phyloP scores from a whole-genome alignment of 1,140 invertebrate genomes.

The Drosophila malerkotliana region DNA sequence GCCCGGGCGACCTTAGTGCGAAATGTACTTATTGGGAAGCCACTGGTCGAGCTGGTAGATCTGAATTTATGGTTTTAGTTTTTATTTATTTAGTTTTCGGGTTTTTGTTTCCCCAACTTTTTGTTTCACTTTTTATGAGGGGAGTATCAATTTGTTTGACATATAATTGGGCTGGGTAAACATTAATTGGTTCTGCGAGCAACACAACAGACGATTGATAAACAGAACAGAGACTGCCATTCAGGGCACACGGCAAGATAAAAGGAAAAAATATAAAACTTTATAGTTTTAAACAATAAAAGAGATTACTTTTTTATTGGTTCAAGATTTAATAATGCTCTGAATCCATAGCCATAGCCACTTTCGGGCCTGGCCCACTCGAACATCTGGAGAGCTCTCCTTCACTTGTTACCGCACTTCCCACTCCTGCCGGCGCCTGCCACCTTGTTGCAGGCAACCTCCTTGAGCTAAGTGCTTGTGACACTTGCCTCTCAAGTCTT shows the following conservation, averaged over 20 bases:
- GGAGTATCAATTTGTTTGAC: constrained; percentile 23
- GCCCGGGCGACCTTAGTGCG: constrained; percentile 38
- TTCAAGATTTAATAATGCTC: neutral
- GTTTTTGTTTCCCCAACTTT: constrained; percentile 13
- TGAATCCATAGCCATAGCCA: too few relatives aligned
- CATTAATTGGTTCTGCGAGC: constrained; percentile 26
- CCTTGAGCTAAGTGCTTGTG: constrained; percentile 62
- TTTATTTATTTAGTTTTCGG: constrained; percentile 23
- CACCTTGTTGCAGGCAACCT: constrained; percentile 23
- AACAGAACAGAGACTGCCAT: neutral
- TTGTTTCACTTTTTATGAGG: constrained; percentile 26
- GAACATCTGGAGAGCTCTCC: constrained; percentile 29
- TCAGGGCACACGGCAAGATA: neutral
- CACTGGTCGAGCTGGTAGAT: constrained; percentile 27
- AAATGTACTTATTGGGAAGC: neutral
- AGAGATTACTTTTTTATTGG: too few relatives aligned
- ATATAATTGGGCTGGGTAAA: constrained; percentile 33
- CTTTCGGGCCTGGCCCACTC: constrained; percentile 33
- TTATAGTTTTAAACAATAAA: neutral
- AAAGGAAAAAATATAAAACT: neutral
- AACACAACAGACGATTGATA: constrained; percentile 11
- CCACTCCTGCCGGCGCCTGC: neutral
- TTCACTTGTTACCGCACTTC: constrained; percentile 21
- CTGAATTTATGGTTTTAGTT: constrained; percentile 41
- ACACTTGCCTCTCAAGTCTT: constrained; percentile 65